Conservation (phyloP, 2,113 vertebrate species). For the Blennius ocellaris region DNA sequence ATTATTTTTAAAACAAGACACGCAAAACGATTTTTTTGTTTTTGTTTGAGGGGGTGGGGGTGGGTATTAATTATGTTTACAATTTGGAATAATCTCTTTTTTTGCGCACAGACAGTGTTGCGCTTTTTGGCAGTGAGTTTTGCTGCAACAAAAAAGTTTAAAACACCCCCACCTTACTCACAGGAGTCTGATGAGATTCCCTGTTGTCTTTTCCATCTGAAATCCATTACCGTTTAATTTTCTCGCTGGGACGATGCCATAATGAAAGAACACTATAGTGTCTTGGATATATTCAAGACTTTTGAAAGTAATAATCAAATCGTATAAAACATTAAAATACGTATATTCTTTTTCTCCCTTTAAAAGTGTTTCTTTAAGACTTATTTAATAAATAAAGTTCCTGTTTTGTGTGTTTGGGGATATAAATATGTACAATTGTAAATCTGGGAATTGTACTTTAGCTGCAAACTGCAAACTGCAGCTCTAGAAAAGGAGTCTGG, state of each 20-base stretch:
- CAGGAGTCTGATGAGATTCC: not conserved
- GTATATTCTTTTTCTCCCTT: too few species aligned
- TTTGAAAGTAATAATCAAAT: too few species aligned
- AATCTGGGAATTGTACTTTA: slow-evolving; percentile 1
- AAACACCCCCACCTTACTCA: not conserved
- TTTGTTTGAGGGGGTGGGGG: too few species aligned
- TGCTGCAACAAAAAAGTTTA: slow-evolving; percentile 25
- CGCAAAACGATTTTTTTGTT: too few species aligned
- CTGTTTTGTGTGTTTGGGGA: not conserved
- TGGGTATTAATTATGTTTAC: too few species aligned
- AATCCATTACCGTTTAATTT: not conserved
- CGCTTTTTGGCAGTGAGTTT: not conserved
- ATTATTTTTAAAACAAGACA: too few species aligned
- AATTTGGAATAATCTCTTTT: not conserved
- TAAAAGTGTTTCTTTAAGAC: too few species aligned
- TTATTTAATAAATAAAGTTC: not conserved
- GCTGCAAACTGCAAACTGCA: not conserved
- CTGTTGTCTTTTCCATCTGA: too few species aligned
- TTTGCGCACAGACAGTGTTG: slow-evolving; percentile 20
- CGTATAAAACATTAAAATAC: too few species aligned
- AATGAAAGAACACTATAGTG: too few species aligned
- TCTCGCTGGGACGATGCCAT: too few species aligned
- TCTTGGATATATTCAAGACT: too few species aligned
- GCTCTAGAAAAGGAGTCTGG: not conserved
- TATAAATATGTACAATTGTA: not conserved